phyloP scores from a whole-genome alignment of 2,113 vertebrate species.

The Perca schrenkii region DNA sequence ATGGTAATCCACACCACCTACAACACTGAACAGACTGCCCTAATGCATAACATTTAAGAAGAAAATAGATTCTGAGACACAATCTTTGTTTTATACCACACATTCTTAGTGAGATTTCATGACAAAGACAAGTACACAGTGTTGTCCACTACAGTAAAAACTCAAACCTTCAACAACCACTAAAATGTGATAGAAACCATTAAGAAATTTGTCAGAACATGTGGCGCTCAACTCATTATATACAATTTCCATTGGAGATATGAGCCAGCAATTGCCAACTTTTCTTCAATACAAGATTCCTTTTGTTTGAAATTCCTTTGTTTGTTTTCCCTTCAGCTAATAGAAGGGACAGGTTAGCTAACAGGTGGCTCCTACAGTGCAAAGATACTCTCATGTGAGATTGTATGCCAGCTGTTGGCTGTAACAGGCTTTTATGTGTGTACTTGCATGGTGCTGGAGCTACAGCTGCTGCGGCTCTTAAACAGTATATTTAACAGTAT shows the following conservation, averaged over 20 bases:
- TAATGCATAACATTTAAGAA: conserved; percentile 67
- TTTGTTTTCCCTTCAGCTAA: conserved; percentile 59
- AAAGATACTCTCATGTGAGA: conserved; percentile 59
- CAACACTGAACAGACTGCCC: conserved; percentile 64
- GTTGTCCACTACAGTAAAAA: conserved; percentile 80
- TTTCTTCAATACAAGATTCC: conserved; percentile 57
- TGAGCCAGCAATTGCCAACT: conserved; percentile 64
- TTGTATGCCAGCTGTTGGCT: conserved; percentile 52
- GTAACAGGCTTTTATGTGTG: conserved; percentile 55
- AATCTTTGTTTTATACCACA: conserved; percentile 72
- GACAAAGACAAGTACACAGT: conserved; percentile 78
- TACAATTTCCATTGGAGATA: conserved; percentile 76
- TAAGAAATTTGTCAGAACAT: conserved; percentile 55
- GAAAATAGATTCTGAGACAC: conserved; percentile 68
- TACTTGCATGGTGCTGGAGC: conserved; percentile 54
- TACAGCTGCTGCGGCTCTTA: conserved; percentile 58
- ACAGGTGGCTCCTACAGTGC: conserved; percentile 70
- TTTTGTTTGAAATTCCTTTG: conserved; percentile 67
- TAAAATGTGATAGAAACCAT: conserved; percentile 75
- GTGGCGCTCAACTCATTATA: conserved; percentile 71
- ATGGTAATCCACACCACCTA: conserved; percentile 68
- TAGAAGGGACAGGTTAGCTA: not conserved
- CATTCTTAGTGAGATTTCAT: conserved; percentile 76
- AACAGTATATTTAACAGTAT: conserved; percentile 62
- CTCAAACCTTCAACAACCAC: conserved; percentile 77